Evolutionary conservation across 2,797 vertebrate genomes (phyloP).

Genomic region (Anableps anableps): DNA sequence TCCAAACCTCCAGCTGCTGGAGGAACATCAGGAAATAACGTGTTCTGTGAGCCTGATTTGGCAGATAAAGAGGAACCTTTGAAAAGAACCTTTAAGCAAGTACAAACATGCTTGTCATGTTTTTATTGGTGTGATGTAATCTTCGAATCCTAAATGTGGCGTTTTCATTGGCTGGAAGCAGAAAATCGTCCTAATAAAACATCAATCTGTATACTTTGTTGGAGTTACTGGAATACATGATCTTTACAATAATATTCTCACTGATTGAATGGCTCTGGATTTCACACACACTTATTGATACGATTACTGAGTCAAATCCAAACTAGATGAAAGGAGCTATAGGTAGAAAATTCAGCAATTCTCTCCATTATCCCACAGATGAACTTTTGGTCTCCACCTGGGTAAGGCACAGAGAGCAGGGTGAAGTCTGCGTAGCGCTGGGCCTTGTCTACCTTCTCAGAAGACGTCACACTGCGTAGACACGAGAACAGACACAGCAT

Average conservation of each 20-base stretch:
- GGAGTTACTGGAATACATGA: background rate
- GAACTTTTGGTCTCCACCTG: slow-evolving; percentile 86
- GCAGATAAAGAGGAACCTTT: too few species aligned
- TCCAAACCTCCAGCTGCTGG: too few species aligned
- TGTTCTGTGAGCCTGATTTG: too few species aligned
- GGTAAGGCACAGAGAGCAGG: slow-evolving; percentile 96
- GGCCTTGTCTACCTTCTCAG: slow-evolving; percentile 98
- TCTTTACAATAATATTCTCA: background rate
- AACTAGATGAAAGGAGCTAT: background rate
- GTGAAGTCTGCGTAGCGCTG: slow-evolving; percentile 98
- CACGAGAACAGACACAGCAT: background rate
- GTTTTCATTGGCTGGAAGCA: background rate
- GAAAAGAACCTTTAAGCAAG: too few species aligned
- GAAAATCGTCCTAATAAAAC: background rate
- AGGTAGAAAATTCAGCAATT: background rate
- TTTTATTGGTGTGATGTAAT: background rate
- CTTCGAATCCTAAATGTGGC: background rate
- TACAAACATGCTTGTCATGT: background rate
- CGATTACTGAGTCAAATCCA: background rate
- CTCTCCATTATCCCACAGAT: too few species aligned
- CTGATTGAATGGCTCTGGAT: background rate
- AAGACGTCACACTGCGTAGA: slow-evolving; percentile 91
- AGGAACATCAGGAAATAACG: too few species aligned
- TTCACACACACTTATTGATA: background rate
- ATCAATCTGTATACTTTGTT: background rate